Percentiles rank a stretch among this genome's conserved stretches.
These are phyloP conservation scores for Cydia strobilella DNA, from an alignment of 1,140 invertebrate species.

Conservation along the genomic window DNA sequence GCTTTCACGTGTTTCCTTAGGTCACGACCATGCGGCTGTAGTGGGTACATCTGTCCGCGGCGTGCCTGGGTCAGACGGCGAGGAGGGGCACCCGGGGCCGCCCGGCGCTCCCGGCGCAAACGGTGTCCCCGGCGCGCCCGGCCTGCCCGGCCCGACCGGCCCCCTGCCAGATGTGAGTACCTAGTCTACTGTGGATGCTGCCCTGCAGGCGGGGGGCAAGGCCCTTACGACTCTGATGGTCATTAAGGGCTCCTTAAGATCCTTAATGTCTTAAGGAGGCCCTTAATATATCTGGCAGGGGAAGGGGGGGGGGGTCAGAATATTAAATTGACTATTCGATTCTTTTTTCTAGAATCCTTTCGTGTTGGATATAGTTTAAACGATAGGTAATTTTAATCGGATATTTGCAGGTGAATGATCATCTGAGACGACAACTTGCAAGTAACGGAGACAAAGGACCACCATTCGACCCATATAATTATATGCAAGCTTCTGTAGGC, in stretches of 20 bases:
- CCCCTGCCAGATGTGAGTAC: conserved; percentile 87
- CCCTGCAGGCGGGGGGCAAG: too few relatives aligned
- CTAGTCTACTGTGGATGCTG: not conserved
- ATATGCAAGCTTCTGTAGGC: conserved; percentile 89
- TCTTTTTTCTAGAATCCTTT: too few relatives aligned
- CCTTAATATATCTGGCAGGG: too few relatives aligned
- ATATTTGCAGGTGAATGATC: conserved; percentile 60
- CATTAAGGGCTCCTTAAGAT: too few relatives aligned
- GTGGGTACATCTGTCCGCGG: conserved; percentile 52
- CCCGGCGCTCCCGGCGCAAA: conserved; percentile 84
- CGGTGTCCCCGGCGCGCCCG: conserved; percentile 86
- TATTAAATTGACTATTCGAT: too few relatives aligned
- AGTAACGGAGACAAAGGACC: conserved; percentile 89
- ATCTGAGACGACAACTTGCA: conserved; percentile 71
- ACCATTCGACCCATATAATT: conserved; percentile 84
- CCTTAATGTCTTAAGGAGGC: too few relatives aligned
- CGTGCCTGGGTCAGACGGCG: conserved; percentile 63
- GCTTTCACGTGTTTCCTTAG: not conserved
- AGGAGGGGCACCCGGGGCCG: conserved; percentile 81
- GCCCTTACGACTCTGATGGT: too few relatives aligned
- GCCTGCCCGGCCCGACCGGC: conserved; percentile 85
- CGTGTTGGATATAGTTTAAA: too few relatives aligned
- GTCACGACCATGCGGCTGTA: not conserved
- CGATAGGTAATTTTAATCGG: too few relatives aligned
- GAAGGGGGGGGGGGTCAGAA: too few relatives aligned